Evolutionary conservation across 2,797 vertebrate species (phyloP), one percentile per base, ranked within the genome.

Genomic region (Chaenodraco wilsoni): DNA sequence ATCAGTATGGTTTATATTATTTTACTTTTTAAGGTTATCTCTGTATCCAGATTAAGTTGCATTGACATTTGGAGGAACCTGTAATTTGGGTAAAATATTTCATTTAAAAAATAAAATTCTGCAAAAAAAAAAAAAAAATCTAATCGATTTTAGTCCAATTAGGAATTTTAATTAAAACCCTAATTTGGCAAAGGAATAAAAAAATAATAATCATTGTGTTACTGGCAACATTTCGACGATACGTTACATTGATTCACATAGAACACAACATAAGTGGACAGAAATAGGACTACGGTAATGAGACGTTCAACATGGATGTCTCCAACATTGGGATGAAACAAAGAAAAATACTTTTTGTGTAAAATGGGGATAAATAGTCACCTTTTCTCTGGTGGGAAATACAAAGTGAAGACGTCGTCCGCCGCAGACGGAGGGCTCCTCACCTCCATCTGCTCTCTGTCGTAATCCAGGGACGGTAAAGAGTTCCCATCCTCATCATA

Each of bases 401-500:
- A 96, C 76, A 97, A 88, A 21, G 94, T 90, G 88, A 94, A 96
- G 84, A 96, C 75, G 75, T 96, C 95, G 60, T 96, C 95, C 33
- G 90, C 87, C 69, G 94, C 76, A 59, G 96, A 95, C 72, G 95
- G 91, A 43, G 96, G 92, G 89, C 94, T 96, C 68, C 94, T 95
- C 71, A 94, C 89, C 11, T 95, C 93, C 16, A 96, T 89, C 60
- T 95, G 95, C 52, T 96, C 95, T 27, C 91, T 91, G 82, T 96
- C 96, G 16, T 96, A 97, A 80, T 95, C 94, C 90, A 96, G 92
- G 84, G 96, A 95, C 21, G 90, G 94, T 82, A 97, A 92, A 23
- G 94, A 95, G 79, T 96, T 95, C n/a, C 96, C 97, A 54, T 96
- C 96, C 84, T 96, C 95, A 73, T 97, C 96, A 76, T 97, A 98